Evolutionary conservation across 2,797 vertebrate species (phyloP).

Genomic region (Eulemur albifrons): DNA sequence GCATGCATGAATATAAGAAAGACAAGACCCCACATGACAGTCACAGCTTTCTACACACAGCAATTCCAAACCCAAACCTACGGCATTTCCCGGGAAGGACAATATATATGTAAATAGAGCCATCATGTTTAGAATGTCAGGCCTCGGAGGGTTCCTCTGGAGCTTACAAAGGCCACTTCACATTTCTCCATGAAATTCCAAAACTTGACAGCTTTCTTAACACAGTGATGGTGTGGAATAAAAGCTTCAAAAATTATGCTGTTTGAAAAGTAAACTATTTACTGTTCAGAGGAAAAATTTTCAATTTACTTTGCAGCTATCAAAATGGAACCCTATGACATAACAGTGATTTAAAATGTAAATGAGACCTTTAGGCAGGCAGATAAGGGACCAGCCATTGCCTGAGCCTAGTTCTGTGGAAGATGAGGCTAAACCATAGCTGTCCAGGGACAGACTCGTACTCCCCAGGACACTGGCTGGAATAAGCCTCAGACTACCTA

Average conservation of each 20-base stretch:
- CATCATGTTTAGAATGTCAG: slow-evolving; percentile 72
- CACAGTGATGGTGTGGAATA: slow-evolving; percentile 63
- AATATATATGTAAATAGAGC: slow-evolving; percentile 76
- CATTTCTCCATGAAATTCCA: slow-evolving; percentile 75
- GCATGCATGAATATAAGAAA: background rate
- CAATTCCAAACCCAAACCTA: slow-evolving; percentile 46
- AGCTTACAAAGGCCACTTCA: slow-evolving; percentile 76
- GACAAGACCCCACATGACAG: background rate
- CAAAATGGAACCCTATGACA: background rate
- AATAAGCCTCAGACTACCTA: background rate
- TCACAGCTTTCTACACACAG: background rate
- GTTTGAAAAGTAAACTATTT: slow-evolving; percentile 70
- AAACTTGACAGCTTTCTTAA: slow-evolving; percentile 78
- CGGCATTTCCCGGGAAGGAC: slow-evolving; percentile 61
- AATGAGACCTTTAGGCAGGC: background rate
- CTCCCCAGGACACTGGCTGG: background rate
- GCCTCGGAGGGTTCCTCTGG: slow-evolving; percentile 67
- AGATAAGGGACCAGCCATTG: background rate
- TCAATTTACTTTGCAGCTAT: slow-evolving; percentile 19
- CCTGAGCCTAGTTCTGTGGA: background rate
- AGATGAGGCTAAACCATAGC: background rate
- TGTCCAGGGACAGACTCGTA: too few relatives aligned
- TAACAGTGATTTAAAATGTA: slow-evolving; percentile 59
- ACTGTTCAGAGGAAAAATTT: slow-evolving; percentile 16
- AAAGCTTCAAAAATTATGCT: slow-evolving; percentile 60